Base-by-base conservation (phyloP, 2,888 invertebrate species). In the Epinotia bilunana region DNA sequence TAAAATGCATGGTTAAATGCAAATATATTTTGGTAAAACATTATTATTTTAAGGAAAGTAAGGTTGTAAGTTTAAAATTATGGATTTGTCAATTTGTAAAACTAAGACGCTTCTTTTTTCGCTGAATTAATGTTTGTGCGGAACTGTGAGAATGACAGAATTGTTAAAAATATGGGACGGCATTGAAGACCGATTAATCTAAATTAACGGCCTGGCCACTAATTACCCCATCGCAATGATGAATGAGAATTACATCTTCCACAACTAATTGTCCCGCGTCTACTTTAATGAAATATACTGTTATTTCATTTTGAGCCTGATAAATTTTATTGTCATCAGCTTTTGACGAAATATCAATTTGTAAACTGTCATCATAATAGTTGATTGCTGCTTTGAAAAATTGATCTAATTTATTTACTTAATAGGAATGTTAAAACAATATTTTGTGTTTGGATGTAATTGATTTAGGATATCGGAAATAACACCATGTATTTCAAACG, bases 201-300 rank as follows among this genome's bases (percentile, higher is more conserved):
- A 73, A 81, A 77, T 79, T 76, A 78, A 68, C 53, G 61, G 70
- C 68, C 61, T 60, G 68, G 77, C 78, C 74, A 76, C 77, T 80
- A 79, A 79, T 80, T 78, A 79, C 78, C 73, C 79, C 77, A 77
- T 79, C 78, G 64, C 74, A 18, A 67, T 76, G 78, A 80, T 78
- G 74, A 76, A 80, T 74, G 78, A 75, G 74, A 64, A 62, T 75
- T 67, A 46, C 62, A 68, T 73, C 63, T 67, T 58, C 64, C 67
- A n/a, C 65, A 68, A 76, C 72, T 73, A 76, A 73, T 73, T 73
- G 76, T 70, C 73, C 63, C 55, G 61, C 55, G 61, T 72, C 75
- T 76, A 76, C 73, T 73, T 74, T 79, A 76, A 79, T 79, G 76
- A 78, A 79, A 77, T 71, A 28, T 65, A 72, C 67, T 49, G 67